Conservation (phyloP, 2,888 invertebrate species). For the Coecobrya sp. region DNA sequence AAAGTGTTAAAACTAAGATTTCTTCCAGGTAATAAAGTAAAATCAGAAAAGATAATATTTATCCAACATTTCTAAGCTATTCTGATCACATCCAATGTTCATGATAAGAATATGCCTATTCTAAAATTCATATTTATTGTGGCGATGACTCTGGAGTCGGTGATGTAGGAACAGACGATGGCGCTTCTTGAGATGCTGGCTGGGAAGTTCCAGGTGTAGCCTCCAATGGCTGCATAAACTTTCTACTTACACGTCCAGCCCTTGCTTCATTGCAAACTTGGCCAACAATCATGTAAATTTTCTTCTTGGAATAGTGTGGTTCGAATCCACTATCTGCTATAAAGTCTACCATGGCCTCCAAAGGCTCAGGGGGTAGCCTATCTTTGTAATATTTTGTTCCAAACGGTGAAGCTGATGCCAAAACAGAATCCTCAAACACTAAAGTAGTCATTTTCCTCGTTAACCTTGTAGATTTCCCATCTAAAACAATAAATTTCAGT, state of each 20-base stretch:
- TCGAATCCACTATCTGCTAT: constrained; percentile 80
- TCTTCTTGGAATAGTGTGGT: constrained; percentile 79
- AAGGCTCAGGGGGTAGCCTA: constrained; percentile 79
- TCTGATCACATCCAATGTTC: not conserved
- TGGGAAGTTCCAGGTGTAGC: constrained; percentile 43
- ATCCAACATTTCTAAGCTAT: too few relatives aligned
- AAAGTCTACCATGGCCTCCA: constrained; percentile 82
- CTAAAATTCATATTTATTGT: not conserved
- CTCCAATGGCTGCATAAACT: constrained; percentile 67
- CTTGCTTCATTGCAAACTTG: constrained; percentile 83
- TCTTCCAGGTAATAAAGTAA: too few relatives aligned
- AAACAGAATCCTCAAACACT: constrained; percentile 81
- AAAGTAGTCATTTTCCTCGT: constrained; percentile 82
- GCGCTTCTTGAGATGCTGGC: not conserved
- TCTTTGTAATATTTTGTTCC: constrained; percentile 82
- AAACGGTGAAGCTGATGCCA: constrained; percentile 82
- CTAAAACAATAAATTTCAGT: constrained; percentile 57
- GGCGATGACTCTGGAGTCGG: constrained; percentile 22
- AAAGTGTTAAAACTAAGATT: too few relatives aligned
- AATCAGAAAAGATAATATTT: too few relatives aligned
- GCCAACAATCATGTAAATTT: constrained; percentile 82
- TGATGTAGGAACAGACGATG: constrained; percentile 15
- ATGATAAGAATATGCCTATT: not conserved
- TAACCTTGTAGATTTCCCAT: constrained; percentile 81
- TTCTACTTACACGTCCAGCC: constrained; percentile 82